Conservation (phyloP, 2,113 vertebrate species). For the Uropsilus gracilis region DNA sequence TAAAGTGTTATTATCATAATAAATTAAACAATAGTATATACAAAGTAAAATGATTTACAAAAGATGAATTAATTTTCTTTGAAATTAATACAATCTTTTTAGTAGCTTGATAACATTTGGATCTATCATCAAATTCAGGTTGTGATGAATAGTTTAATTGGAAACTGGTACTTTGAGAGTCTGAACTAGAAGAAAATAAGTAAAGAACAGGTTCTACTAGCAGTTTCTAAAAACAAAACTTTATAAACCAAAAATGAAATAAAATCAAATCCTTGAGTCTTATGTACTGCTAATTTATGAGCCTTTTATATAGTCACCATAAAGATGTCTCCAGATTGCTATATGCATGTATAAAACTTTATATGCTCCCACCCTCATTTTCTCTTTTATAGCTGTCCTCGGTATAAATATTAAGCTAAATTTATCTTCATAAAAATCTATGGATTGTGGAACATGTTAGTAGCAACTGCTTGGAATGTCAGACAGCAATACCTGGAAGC, state of each 20-base stretch:
- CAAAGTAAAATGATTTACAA: background rate
- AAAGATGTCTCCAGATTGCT: background rate
- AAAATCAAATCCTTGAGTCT: background rate
- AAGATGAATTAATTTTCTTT: background rate
- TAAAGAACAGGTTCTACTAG: background rate
- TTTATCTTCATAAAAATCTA: background rate
- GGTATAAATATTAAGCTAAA: background rate
- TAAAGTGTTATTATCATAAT: background rate
- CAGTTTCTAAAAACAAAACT: conserved; percentile 4
- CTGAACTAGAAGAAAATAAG: background rate
- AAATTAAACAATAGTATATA: background rate
- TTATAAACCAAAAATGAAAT: background rate
- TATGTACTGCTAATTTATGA: background rate
- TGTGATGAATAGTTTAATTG: background rate
- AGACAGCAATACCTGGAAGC: background rate
- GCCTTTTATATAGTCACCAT: background rate
- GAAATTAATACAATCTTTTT: background rate
- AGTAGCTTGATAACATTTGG: background rate
- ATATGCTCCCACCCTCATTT: background rate
- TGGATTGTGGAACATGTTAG: background rate
- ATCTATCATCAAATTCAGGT: background rate
- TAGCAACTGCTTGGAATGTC: background rate
- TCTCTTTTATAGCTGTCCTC: background rate
- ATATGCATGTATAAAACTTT: background rate
- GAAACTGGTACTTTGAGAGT: background rate